Conservation (phyloP, 2,113 vertebrate genomes). For the Corythornis vintsioides region DNA sequence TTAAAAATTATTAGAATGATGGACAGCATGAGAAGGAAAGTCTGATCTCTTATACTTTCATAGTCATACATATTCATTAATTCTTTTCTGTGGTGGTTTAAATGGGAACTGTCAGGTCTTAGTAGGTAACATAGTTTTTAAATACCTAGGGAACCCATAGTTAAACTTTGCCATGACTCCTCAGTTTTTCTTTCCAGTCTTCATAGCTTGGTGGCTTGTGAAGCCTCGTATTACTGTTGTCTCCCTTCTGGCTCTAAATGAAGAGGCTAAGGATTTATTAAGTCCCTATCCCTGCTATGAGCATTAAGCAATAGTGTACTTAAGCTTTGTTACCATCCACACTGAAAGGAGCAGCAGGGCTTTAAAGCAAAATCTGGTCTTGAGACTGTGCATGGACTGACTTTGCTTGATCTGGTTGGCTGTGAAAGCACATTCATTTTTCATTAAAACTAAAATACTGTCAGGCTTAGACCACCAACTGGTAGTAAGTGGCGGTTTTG, state of each 20-base stretch:
- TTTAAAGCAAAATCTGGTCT: not conserved
- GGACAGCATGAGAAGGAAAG: not conserved
- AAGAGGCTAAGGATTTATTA: not conserved
- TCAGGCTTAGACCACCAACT: not conserved
- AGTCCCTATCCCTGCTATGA: fast-evolving
- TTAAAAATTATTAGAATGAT: not conserved
- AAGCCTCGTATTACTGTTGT: not conserved
- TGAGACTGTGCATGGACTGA: not conserved
- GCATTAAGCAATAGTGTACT: not conserved
- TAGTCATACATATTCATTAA: not conserved
- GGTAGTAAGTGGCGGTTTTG: not conserved
- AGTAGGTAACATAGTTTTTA: not conserved
- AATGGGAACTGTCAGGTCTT: not conserved
- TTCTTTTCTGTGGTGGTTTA: not conserved
- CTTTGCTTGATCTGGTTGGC: not conserved
- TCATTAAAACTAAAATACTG: not conserved
- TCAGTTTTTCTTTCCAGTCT: not conserved
- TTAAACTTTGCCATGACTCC: not conserved
- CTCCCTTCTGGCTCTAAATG: not conserved
- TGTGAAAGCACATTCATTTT: slow-evolving; percentile 4
- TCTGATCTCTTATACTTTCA: not conserved
- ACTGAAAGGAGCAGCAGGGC: not conserved
- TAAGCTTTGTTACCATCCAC: not conserved
- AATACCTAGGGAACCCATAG: not conserved
- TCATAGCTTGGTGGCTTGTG: not conserved